Evolutionary conservation across 2,113 vertebrate genomes (phyloP).

Genomic region (Ploceus nigricollis): DNA sequence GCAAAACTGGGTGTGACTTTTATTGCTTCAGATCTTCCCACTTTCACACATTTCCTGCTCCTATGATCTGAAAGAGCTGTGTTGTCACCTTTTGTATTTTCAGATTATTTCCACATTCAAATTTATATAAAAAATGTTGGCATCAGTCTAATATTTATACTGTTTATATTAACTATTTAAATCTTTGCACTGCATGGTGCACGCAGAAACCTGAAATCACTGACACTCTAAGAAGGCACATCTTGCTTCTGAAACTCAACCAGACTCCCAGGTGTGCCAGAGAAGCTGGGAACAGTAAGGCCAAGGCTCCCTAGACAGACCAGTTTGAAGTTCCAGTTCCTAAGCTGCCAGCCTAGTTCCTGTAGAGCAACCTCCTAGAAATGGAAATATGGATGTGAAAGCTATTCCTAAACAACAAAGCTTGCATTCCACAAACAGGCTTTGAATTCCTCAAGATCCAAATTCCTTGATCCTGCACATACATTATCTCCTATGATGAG

Average conservation of each 20-base stretch:
- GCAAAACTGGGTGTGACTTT: neutral
- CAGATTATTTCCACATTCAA: neutral
- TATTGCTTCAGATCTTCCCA: neutral
- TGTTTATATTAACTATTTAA: neutral
- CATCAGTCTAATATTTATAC: neutral
- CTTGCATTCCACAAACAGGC: neutral
- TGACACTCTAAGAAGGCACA: neutral
- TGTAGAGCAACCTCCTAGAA: neutral
- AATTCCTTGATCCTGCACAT: neutral
- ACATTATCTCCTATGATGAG: accelerated
- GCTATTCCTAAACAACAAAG: neutral
- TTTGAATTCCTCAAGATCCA: neutral
- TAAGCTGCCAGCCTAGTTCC: neutral
- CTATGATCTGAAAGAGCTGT: neutral
- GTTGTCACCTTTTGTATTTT: neutral
- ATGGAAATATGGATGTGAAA: neutral
- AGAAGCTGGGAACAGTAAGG: neutral
- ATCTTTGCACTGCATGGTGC: neutral
- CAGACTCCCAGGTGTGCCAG: neutral
- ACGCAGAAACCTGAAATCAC: neutral
- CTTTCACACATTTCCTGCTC: neutral
- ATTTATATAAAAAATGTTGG: accelerated
- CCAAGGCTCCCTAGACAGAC: neutral
- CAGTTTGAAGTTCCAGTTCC: neutral
- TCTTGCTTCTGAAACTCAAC: neutral